A percentile compares a stretch with the other conserved stretches of the same genome.
Conservation (phyloP, 2,888 invertebrate species). For the Caenorhabditis macrosperma region DNA sequence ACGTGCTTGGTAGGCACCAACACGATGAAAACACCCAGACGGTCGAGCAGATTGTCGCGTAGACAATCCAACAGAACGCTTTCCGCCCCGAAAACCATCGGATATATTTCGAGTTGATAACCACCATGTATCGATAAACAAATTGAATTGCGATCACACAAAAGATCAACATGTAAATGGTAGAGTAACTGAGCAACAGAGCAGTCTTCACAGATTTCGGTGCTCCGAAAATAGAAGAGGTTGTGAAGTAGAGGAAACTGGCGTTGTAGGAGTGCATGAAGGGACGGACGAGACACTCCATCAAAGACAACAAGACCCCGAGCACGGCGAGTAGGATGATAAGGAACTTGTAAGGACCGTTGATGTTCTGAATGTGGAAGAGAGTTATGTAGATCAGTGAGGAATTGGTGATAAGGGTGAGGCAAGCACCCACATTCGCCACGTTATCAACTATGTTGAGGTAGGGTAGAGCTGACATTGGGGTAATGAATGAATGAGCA, state of each 20-base stretch:
- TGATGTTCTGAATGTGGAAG: constrained; percentile 3
- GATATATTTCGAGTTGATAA: neutral
- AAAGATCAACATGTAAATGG: neutral
- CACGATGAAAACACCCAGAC: neutral
- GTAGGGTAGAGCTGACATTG: neutral
- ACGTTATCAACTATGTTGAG: neutral
- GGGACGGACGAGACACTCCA: neutral
- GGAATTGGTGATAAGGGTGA: neutral
- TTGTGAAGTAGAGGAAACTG: neutral
- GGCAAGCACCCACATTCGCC: neutral
- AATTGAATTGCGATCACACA: neutral
- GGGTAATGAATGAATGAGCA: no score
- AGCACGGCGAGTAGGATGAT: neutral
- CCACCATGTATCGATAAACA: neutral
- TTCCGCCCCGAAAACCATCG: neutral
- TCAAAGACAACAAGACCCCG: neutral
- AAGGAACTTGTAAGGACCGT: neutral
- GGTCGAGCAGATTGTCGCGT: neutral
- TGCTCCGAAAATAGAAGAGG: neutral
- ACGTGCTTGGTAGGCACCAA: neutral
- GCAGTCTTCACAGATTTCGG: neutral
- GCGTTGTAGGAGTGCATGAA: constrained; percentile 12
- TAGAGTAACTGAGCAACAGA: neutral
- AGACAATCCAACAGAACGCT: neutral
- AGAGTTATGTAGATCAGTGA: neutral